These are phyloP conservation scores for Subacronicta megacephala DNA, from an alignment of 2,888 invertebrate species.

Conservation along the genomic window DNA sequence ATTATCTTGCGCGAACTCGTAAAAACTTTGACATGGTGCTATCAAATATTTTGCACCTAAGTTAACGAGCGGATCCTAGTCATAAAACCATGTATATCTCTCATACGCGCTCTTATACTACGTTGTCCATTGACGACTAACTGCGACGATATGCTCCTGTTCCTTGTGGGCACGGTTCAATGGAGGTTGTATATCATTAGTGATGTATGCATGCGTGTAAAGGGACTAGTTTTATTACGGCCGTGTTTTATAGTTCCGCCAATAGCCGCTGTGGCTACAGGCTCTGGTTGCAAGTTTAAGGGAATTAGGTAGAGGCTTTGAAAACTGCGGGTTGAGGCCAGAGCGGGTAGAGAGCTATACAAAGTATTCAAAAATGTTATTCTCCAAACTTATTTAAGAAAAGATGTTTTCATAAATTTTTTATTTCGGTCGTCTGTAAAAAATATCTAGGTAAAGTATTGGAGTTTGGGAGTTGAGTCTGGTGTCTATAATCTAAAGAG, in stretches of 20 bases:
- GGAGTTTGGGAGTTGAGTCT: no score
- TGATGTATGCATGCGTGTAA: slow-evolving; percentile 82
- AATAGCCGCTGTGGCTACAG: slow-evolving; percentile 71
- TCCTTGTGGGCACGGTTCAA: slow-evolving; percentile 49
- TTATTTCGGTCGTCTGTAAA: no score
- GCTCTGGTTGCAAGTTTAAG: slow-evolving; percentile 82
- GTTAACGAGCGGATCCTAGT: slow-evolving; percentile 61
- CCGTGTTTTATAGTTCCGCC: slow-evolving; percentile 81
- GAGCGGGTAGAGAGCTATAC: slow-evolving; percentile 14
- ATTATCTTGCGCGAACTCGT: slow-evolving; percentile 74
- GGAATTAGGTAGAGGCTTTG: slow-evolving; percentile 68
- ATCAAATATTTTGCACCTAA: slow-evolving; percentile 84
- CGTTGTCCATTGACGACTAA: slow-evolving; percentile 36
- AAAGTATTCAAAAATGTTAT: no score
- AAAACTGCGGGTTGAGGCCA: slow-evolving; percentile 35
- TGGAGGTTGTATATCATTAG: slow-evolving; percentile 76
- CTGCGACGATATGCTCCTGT: background rate
- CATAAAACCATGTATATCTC: slow-evolving; percentile 53
- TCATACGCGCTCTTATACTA: slow-evolving; percentile 39
- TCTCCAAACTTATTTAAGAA: no score
- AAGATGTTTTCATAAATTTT: no score
- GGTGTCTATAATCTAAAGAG: no score
- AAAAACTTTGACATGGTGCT: slow-evolving; percentile 73
- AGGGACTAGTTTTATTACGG: slow-evolving; percentile 81
- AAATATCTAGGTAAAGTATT: no score